A percentile compares a stretch with the other conserved stretches of the same genome.
phyloP scores from a whole-genome alignment of 1,140 invertebrate genomes.

The Proctacanthus coquilletti region DNA sequence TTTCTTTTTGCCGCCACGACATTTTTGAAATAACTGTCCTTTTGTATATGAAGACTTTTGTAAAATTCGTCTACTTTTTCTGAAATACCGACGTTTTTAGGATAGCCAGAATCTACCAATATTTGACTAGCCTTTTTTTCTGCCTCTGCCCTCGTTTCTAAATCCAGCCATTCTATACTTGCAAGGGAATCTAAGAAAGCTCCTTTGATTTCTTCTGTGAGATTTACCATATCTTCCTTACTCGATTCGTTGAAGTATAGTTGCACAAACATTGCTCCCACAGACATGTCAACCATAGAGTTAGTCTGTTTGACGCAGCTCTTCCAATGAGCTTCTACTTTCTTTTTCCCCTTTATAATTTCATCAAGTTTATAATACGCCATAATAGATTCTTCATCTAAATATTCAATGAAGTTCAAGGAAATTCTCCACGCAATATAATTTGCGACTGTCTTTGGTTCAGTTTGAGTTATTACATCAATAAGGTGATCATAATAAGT shows the following conservation, averaged over 20 bases:
- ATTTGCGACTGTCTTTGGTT: background rate
- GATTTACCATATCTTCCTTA: background rate
- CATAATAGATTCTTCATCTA: background rate
- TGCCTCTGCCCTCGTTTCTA: background rate
- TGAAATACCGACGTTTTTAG: no score
- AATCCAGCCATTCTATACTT: background rate
- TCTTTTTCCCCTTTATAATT: background rate
- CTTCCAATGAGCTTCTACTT: background rate
- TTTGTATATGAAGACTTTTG: no score
- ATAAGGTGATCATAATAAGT: conserved; percentile 1
- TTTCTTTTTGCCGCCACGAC: no score
- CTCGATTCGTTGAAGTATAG: background rate
- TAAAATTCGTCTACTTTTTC: no score
- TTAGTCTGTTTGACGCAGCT: background rate
- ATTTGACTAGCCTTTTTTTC: background rate
- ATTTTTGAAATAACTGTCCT: no score
- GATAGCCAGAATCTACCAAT: background rate
- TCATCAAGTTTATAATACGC: background rate
- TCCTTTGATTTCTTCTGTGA: background rate
- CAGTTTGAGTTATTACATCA: background rate
- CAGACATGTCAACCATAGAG: background rate
- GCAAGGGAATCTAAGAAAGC: background rate
- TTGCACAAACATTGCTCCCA: background rate
- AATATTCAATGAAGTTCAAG: background rate
- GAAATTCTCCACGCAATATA: background rate